phyloP scores from a whole-genome alignment of 1,140 invertebrate species.

The Ips typographus region DNA sequence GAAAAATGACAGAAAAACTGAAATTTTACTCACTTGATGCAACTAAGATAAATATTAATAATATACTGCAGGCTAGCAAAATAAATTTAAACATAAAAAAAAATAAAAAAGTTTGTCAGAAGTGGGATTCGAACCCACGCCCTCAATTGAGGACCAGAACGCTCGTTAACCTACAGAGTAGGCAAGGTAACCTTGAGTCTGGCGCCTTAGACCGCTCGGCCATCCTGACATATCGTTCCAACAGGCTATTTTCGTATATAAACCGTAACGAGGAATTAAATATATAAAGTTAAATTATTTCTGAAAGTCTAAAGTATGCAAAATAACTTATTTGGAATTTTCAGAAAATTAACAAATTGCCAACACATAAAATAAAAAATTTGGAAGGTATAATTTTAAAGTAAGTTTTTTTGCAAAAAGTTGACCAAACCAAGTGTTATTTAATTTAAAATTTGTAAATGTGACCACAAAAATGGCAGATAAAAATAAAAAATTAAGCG shows the following conservation, averaged over 20 bases:
- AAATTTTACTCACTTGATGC: no score
- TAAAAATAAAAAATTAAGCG: no score
- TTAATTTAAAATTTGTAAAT: no score
- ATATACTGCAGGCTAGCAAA: background rate
- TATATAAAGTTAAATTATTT: no score
- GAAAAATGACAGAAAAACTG: no score
- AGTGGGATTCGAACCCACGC: slow-evolving; percentile 88
- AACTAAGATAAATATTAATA: no score
- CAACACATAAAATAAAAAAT: no score
- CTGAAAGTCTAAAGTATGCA: background rate
- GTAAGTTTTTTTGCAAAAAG: no score
- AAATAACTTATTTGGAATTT: background rate
- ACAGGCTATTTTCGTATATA: background rate
- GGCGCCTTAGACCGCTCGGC: slow-evolving; percentile 63
- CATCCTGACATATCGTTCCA: slow-evolving; percentile 44
- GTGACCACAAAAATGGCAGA: no score
- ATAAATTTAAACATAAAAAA: background rate
- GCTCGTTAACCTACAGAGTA: slow-evolving; percentile 48
- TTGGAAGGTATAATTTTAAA: no score
- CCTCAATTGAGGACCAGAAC: slow-evolving; percentile 78
- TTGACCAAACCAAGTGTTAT: no score
- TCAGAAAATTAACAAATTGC: background rate
- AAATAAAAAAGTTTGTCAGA: slow-evolving; percentile 61
- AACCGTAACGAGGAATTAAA: background rate
- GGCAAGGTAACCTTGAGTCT: slow-evolving; percentile 59